These are phyloP conservation scores for Galaxias olidus DNA, from an alignment of 2,797 vertebrate species.

Conservation along the genomic window DNA sequence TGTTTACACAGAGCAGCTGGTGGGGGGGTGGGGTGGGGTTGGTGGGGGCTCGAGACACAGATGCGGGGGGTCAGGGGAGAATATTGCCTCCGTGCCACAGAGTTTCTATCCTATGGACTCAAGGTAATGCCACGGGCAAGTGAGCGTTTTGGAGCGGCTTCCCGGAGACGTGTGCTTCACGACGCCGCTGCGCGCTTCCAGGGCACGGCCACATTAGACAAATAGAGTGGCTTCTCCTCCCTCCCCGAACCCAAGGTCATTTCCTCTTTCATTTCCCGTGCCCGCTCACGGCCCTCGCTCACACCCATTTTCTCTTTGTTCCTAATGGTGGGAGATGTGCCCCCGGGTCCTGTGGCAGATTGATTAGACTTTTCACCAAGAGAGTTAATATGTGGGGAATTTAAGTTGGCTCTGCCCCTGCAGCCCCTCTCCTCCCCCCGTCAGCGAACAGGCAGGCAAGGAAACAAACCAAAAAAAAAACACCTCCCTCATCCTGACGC, in stretches of 20 bases:
- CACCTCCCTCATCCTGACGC: constrained; percentile 46
- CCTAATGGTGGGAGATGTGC: constrained; percentile 51
- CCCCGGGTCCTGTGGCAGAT: constrained; percentile 62
- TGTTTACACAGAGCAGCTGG: constrained; percentile 80
- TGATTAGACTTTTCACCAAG: constrained; percentile 71
- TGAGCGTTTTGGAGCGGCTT: constrained; percentile 42
- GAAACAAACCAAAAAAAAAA: constrained; percentile 62
- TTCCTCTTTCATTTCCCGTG: constrained; percentile 39
- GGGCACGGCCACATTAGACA: constrained; percentile 48
- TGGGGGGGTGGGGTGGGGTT: too few species aligned
- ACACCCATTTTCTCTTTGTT: constrained; percentile 56
- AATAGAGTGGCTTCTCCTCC: constrained; percentile 20
- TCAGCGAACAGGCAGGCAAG: constrained; percentile 70
- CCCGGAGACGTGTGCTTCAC: constrained; percentile 38
- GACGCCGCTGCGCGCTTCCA: constrained; percentile 25
- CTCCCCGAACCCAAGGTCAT: constrained; percentile 50
- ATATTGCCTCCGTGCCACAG: constrained; percentile 53
- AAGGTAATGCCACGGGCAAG: constrained; percentile 53
- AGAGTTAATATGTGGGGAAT: constrained; percentile 71
- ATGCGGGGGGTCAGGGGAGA: constrained; percentile 68
- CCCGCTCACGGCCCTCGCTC: constrained; percentile 37
- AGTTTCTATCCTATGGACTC: constrained; percentile 39
- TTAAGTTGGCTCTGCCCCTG: constrained; percentile 53
- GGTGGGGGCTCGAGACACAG: constrained; percentile 68
- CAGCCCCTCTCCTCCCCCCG: constrained; percentile 47